Evolutionary conservation across 2,888 invertebrate species (phyloP).

Genomic region (Ophraella communa): DNA sequence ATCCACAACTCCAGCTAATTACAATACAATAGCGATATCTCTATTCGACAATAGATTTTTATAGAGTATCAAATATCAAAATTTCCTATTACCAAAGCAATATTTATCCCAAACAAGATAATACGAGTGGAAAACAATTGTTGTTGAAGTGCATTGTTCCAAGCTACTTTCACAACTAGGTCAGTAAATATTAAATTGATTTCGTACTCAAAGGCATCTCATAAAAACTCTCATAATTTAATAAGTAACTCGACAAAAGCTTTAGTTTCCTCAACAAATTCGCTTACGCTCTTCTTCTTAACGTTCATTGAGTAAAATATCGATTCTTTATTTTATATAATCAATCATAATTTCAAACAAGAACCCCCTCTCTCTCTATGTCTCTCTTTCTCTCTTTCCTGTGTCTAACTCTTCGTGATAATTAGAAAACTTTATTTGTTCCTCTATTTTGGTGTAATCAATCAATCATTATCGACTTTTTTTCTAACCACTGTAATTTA

Average conservation of each 20-base stretch:
- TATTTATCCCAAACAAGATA: background rate
- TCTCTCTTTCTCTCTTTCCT: too few relatives aligned
- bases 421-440: constrained; percentile 18
- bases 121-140: background rate
- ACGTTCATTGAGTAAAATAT: background rate
- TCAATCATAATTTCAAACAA: constrained; percentile 12
- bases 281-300: background rate
- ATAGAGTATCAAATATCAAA: too few relatives aligned
- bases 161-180: background rate
- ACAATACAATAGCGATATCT: too few relatives aligned
- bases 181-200: background rate
- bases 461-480: constrained; percentile 12
- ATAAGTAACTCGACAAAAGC: background rate
- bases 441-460: constrained; percentile 6
- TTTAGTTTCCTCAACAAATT: background rate
- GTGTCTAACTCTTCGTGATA: background rate
- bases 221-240: background rate
- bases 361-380: background rate
- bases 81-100: background rate
- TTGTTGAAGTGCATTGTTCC: background rate
- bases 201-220: background rate
- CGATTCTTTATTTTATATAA: constrained; percentile 4
- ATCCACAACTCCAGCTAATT: too few relatives aligned
- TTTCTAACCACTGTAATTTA: background rate
- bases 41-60: too few relatives aligned